phyloP scores from a whole-genome alignment of 1,140 invertebrate genomes.

The Trinorchestia longiramus region DNA sequence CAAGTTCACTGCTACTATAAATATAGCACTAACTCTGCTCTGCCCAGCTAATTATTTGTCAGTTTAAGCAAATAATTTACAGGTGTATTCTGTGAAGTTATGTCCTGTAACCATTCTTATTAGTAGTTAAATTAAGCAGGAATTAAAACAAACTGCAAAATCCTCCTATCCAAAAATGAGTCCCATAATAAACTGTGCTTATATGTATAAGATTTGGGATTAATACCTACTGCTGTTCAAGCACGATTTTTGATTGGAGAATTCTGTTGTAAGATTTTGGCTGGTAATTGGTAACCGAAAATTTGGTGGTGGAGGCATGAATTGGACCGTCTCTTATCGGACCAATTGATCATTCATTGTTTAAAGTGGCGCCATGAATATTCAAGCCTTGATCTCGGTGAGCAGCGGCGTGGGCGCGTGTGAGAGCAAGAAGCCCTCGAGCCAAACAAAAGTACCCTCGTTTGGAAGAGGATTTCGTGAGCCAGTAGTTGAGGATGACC shows the following conservation, averaged over 20 bases:
- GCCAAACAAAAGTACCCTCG: neutral
- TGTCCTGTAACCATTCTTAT: too few relatives aligned
- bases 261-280: neutral
- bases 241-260: neutral
- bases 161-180: neutral
- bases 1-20: too few relatives aligned
- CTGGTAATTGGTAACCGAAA: neutral
- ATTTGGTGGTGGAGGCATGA: neutral
- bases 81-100: too few relatives aligned
- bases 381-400: conserved; percentile 8
- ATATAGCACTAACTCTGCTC: too few relatives aligned
- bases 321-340: conserved; percentile 10
- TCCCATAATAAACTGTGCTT: neutral
- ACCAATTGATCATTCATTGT: conserved; percentile 47
- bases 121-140: too few relatives aligned
- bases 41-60: too few relatives aligned
- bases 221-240: neutral
- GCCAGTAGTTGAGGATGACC: neutral
- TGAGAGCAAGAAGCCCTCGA: neutral
- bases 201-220: neutral
- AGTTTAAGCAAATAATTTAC: too few relatives aligned
- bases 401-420: neutral
- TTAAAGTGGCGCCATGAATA: conserved; percentile 51
- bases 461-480: neutral
- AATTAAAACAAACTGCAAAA: too few relatives aligned